These are phyloP conservation scores for Platysteira castanea DNA, from an alignment of 2,113 vertebrate species.

Conservation along the genomic window DNA sequence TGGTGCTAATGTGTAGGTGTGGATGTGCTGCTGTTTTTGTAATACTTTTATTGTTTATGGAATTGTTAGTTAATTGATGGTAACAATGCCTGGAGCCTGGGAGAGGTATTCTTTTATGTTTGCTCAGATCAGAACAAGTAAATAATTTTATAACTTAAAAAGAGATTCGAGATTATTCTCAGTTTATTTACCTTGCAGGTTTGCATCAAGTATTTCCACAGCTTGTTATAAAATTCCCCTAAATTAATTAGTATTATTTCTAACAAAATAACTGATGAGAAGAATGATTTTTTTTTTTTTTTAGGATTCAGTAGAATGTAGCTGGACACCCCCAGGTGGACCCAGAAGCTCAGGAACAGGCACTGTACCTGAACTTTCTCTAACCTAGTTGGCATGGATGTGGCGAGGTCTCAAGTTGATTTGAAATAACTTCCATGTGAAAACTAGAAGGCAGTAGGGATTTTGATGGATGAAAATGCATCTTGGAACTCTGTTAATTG, in stretches of 20 bases:
- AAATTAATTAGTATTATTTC: neutral
- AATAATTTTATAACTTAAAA: constrained; percentile 29
- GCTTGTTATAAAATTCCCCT: neutral
- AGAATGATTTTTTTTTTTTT: neutral
- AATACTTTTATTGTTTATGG: constrained; percentile 60
- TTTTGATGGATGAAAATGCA: neutral
- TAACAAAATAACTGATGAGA: neutral
- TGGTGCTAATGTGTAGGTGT: constrained; percentile 56
- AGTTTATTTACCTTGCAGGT: constrained; percentile 28
- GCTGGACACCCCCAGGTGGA: neutral
- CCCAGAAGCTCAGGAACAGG: neutral
- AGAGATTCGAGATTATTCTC: neutral
- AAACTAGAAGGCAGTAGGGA: neutral
- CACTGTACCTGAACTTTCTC: neutral
- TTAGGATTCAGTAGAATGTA: neutral
- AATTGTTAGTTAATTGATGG: constrained; percentile 58
- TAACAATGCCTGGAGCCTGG: constrained; percentile 55
- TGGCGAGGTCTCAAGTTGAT: neutral
- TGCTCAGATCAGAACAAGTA: constrained; percentile 43
- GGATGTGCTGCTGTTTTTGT: constrained; percentile 50
- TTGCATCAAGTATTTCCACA: neutral
- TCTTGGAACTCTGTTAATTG: constrained; percentile 36
- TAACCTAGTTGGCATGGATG: neutral
- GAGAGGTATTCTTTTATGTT: constrained; percentile 52
- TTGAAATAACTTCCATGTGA: neutral